Conservation (phyloP, 2,888 invertebrate species). For the Nephrotoma appendiculata region DNA sequence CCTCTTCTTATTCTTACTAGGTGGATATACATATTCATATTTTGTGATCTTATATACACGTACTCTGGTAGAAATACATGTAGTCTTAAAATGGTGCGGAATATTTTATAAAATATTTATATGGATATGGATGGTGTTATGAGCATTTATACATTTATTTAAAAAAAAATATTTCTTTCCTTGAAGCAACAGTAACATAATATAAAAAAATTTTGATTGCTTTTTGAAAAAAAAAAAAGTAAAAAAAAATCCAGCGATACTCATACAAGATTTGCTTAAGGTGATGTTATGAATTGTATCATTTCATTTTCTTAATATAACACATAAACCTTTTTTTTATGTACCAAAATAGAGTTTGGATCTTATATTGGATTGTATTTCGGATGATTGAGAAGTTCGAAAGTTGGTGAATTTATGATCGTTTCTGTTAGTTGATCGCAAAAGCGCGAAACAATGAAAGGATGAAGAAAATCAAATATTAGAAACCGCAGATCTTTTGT, state of each 20-base stretch:
- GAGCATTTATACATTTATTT: not conserved
- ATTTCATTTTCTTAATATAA: not conserved
- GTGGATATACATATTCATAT: not conserved
- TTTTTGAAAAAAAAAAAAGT: not conserved
- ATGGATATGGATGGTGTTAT: not conserved
- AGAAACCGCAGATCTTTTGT: not conserved
- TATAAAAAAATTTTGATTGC: constrained; percentile 1
- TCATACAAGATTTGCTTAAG: not conserved
- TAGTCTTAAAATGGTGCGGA: not conserved
- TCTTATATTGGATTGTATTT: not conserved
- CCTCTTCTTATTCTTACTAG: not conserved
- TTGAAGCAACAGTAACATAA: not conserved
- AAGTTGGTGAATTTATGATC: not conserved
- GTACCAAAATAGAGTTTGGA: not conserved
- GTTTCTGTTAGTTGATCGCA: not conserved
- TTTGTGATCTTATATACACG: not conserved
- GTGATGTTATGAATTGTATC: constrained; percentile 2
- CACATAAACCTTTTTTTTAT: not conserved
- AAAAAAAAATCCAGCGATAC: not conserved
- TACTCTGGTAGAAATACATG: too few species aligned
- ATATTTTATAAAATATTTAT: not conserved
- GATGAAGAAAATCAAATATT: not conserved
- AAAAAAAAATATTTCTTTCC: not conserved
- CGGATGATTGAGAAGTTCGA: constrained; percentile 1
- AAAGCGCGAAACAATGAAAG: not conserved